phyloP scores from a whole-genome alignment of 2,888 invertebrate genomes.

The Pristionchus fissidentatus region DNA sequence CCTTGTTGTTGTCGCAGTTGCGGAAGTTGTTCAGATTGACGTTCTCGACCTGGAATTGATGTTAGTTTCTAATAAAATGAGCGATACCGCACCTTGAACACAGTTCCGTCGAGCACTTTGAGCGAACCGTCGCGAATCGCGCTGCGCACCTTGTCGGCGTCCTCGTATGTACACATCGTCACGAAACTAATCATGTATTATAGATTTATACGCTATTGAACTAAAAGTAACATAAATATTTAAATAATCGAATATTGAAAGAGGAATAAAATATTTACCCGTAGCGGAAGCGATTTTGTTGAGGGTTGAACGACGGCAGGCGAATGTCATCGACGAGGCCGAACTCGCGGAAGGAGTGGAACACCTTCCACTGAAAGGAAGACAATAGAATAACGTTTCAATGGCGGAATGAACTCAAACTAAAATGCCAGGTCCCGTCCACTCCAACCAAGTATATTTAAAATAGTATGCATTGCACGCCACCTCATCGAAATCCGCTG shows the following conservation, averaged over 20 bases:
- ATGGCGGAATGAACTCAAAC: neutral
- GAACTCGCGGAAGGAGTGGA: slow-evolving; percentile 40
- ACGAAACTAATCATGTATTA: slow-evolving; percentile 46
- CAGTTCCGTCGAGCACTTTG: neutral
- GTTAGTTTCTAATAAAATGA: too few relatives aligned
- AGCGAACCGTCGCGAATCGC: slow-evolving; percentile 14
- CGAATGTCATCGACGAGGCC: slow-evolving; percentile 43
- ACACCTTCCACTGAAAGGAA: slow-evolving; percentile 46
- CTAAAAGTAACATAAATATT: neutral
- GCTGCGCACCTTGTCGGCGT: slow-evolving; percentile 8
- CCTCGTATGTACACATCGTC: slow-evolving; percentile 35
- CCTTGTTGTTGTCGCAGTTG: slow-evolving; percentile 5
- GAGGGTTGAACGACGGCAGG: neutral
- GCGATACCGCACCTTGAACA: slow-evolving; percentile 29
- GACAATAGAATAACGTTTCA: neutral
- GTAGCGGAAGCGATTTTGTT: neutral
- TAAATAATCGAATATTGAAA: neutral
- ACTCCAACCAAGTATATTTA: neutral
- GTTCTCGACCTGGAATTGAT: slow-evolving; percentile 21
- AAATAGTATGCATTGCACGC: too few relatives aligned
- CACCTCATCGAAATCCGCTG: slow-evolving; percentile 31
- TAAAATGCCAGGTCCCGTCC: too few relatives aligned
- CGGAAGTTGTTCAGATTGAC: slow-evolving; percentile 32
- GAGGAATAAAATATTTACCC: neutral
- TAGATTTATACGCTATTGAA: neutral